These are phyloP conservation scores for Macrophya alboannulata DNA, from an alignment of 2,888 invertebrate genomes.

Conservation along the genomic window DNA sequence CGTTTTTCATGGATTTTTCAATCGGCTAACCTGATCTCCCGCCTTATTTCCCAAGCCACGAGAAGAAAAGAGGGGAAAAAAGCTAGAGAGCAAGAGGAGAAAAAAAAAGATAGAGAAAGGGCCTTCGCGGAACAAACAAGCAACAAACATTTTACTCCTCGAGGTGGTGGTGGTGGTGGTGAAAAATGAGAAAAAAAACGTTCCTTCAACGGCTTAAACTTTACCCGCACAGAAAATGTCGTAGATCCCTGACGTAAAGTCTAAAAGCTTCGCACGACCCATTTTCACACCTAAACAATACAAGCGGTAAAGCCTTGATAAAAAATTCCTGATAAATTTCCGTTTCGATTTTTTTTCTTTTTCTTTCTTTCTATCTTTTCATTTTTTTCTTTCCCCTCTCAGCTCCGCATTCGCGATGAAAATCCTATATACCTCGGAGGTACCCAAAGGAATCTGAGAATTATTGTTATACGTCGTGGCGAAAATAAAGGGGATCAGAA, in stretches of 20 bases:
- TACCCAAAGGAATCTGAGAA: slow-evolving; percentile 6
- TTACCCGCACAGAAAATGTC: slow-evolving; percentile 10
- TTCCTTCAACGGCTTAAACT: slow-evolving; percentile 17
- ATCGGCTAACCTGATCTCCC: slow-evolving; percentile 9
- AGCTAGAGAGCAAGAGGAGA: neutral
- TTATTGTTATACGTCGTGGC: slow-evolving; percentile 29
- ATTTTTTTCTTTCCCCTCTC: neutral
- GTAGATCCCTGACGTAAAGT: slow-evolving; percentile 5
- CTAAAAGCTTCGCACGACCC: slow-evolving; percentile 13
- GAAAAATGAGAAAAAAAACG: slow-evolving; percentile 2
- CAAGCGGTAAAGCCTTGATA: slow-evolving; percentile 1
- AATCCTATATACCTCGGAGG: neutral
- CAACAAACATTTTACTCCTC: slow-evolving; percentile 35
- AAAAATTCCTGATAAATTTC: slow-evolving; percentile 11
- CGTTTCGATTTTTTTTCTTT: neutral
- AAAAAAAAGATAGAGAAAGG: slow-evolving; percentile 17
- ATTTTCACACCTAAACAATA: slow-evolving; percentile 17
- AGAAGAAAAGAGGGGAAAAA: neutral
- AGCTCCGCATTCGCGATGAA: neutral
- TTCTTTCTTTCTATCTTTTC: neutral
- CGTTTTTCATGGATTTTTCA: slow-evolving; percentile 53
- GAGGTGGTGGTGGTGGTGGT: neutral
- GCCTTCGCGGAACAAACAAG: neutral
- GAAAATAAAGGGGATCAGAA: slow-evolving; percentile 19
- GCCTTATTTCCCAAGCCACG: neutral